Conservation (phyloP, 2,797 vertebrate species). For the Craterocephalus amniculus region DNA sequence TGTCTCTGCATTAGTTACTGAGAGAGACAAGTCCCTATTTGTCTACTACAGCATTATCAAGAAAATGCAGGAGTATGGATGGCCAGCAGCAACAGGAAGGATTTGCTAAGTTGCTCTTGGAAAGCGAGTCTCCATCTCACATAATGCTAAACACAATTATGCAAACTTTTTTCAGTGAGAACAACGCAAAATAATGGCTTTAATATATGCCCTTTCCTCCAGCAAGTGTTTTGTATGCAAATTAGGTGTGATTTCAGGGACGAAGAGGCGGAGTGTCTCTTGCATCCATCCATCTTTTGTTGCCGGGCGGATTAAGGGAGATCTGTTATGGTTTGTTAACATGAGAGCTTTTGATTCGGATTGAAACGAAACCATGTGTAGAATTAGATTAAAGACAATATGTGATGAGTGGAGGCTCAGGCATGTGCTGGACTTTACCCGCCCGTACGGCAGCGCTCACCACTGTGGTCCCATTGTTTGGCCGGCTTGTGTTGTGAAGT, state of each 20-base stretch:
- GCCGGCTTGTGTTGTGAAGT: slow-evolving; percentile 73
- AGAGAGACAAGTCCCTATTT: slow-evolving; percentile 63
- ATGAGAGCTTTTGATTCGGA: slow-evolving; percentile 85
- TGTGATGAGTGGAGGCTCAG: slow-evolving; percentile 74
- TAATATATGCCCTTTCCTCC: slow-evolving; percentile 87
- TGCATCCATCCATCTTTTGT: slow-evolving; percentile 84
- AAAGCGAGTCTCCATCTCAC: slow-evolving; percentile 67
- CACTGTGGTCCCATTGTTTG: slow-evolving; percentile 74
- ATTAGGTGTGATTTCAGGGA: slow-evolving; percentile 84
- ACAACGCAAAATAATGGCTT: slow-evolving; percentile 81
- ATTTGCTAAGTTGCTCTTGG: slow-evolving; percentile 80
- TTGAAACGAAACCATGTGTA: slow-evolving; percentile 85
- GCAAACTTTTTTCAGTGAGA: slow-evolving; percentile 79
- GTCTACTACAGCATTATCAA: slow-evolving; percentile 78
- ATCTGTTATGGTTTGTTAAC: slow-evolving; percentile 87
- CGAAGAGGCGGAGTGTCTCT: slow-evolving; percentile 78
- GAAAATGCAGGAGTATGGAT: slow-evolving; percentile 73
- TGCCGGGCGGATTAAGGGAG: slow-evolving; percentile 82
- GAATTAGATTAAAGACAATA: slow-evolving; percentile 87
- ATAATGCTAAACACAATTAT: slow-evolving; percentile 81
- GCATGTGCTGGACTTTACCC: slow-evolving; percentile 78
- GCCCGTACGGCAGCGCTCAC: slow-evolving; percentile 53
- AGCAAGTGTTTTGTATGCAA: slow-evolving; percentile 84
- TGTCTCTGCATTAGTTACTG: slow-evolving; percentile 46
- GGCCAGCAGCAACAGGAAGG: slow-evolving; percentile 79